Evolutionary conservation across 2,113 vertebrate genomes (phyloP), one percentile per base, ranked within the genome.

Genomic region (Eulemur macaco): DNA sequence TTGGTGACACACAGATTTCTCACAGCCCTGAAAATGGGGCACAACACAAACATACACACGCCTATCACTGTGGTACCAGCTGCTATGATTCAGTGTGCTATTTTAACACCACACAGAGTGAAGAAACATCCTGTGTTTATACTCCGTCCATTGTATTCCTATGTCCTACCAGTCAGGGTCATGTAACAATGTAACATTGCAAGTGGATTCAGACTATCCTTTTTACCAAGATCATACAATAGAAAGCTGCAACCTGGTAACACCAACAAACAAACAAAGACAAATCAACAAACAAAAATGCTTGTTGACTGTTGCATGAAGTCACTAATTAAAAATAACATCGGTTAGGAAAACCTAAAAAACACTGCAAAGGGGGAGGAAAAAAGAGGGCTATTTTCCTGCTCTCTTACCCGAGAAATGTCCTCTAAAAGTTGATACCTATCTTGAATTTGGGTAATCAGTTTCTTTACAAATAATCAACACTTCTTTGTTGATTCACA

Each of bases 21-120:
- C 54, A 50, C 0, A 66, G 77, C 78, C 50, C 29, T 23, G 25
- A 68, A 69, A 91, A 58, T 6, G 64, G 78, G 29, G 29, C 27
- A 45, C 54, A 76, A 18, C 9, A 15, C 29, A 52, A 52, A 31
- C 14, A 37, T 64, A 52, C 45, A 50, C 64, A 50, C 34, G 56
- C 56, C 71, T 85, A 34, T 85, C 60, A 12, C 63, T 15, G 8
- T 15, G 31, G 74, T 5, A 56, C 78, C 58, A 64, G 85, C 34
- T 45, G 87, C 85, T 87, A 0, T 68, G 66, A 37, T 47, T 82
- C 77, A 69, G 25, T 34, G 63, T 66, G 81, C 86, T 92, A 83
- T 93, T 97, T 97, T 92, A 96, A 94, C 56, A 97, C 68, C 60
- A 50, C 89, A 76, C 78, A 93, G 86, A 91, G 20, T 34, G 56